Percentiles rank a stretch among this genome's conserved stretches.
phyloP scores from a whole-genome alignment of 2,888 invertebrate genomes.

The Mechanitis messenoides region DNA sequence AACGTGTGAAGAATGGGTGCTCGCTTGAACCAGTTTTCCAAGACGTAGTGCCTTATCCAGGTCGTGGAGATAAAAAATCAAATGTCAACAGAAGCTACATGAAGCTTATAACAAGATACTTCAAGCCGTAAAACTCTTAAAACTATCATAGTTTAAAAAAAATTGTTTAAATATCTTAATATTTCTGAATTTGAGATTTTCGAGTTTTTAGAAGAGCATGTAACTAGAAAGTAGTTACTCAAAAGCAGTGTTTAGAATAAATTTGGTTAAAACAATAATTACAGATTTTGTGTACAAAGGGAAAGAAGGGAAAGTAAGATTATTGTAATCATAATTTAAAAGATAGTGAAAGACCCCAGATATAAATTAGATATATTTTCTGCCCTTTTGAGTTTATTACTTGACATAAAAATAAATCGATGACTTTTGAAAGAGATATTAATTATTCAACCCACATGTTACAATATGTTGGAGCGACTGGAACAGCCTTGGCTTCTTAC shows the following conservation, averaged over 20 bases:
- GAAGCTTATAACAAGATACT: slow-evolving; percentile 28
- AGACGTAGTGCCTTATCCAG: slow-evolving; percentile 63
- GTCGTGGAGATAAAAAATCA: slow-evolving; percentile 61
- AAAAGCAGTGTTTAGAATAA: no score
- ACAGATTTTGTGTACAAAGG: no score
- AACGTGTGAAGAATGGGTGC: slow-evolving; percentile 58
- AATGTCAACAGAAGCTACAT: slow-evolving; percentile 64
- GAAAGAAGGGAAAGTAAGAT: no score
- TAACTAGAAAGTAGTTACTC: no score
- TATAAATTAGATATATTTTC: no score
- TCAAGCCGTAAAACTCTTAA: not conserved
- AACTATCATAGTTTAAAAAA: no score
- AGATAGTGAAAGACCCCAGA: not conserved
- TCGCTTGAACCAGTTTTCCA: slow-evolving; percentile 69
- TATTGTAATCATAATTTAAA: no score
- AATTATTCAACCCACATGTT: slow-evolving; percentile 70
- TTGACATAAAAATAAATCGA: slow-evolving; percentile 33
- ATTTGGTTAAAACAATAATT: no score
- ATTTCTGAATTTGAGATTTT: no score
- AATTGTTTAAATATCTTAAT: no score
- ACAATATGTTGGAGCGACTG: slow-evolving; percentile 62
- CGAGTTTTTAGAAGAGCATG: no score
- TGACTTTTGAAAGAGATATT: slow-evolving; percentile 54
- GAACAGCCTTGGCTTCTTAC: slow-evolving; percentile 70
- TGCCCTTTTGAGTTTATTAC: slow-evolving; percentile 17